Percentiles rank a stretch among this genome's conserved stretches.
Evolutionary conservation across 2,113 vertebrate species (phyloP).

Genomic region (Ptychochromis oligacanthus): DNA sequence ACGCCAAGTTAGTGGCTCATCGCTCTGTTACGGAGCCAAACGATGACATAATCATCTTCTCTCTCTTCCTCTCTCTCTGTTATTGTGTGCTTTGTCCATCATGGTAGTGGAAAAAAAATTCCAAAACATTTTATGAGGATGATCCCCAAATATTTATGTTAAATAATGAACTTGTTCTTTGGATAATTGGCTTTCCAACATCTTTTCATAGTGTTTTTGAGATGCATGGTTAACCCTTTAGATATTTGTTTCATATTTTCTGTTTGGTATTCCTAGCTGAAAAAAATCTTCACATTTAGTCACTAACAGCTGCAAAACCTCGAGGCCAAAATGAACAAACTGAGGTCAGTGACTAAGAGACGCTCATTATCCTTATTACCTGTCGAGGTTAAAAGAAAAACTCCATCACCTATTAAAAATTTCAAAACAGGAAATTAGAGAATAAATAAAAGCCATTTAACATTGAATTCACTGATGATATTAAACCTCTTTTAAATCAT

Average conservation of each 20-base stretch:
- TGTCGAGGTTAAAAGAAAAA: not conserved
- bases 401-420: not conserved
- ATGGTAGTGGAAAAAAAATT: not conserved
- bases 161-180: not conserved
- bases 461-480: not conserved
- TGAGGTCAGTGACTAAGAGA: not conserved
- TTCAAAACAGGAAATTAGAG: not conserved
- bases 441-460: not conserved
- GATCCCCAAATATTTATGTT: too few relatives aligned
- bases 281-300: not conserved
- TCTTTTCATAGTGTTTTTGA: not conserved
- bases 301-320: not conserved
- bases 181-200: too few relatives aligned
- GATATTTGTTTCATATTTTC: not conserved
- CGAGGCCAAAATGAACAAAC: not conserved
- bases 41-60: slow-evolving; percentile 66
- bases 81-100: not conserved
- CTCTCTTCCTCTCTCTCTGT: not conserved
- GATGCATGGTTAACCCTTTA: not conserved
- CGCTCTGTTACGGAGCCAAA: slow-evolving; percentile 34
- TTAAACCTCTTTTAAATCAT: not conserved
- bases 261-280: not conserved
- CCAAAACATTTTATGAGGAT: not conserved
- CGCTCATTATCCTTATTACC: not conserved
- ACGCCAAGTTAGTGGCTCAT: slow-evolving; percentile 49